Conservation (phyloP, 2,888 invertebrate genomes). For the Euphydryas editha region DNA sequence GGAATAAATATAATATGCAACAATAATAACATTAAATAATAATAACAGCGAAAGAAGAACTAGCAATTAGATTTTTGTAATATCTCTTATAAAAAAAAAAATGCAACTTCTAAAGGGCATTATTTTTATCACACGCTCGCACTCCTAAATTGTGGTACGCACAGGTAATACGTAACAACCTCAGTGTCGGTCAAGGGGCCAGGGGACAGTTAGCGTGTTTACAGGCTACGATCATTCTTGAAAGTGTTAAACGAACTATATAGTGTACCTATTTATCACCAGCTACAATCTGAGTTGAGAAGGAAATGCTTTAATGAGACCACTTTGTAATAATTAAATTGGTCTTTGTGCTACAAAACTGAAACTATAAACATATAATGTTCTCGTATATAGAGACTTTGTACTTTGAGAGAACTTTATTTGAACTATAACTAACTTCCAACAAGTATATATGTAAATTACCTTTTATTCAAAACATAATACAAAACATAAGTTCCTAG, state of each 20-base stretch:
- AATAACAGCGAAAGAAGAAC: too few relatives aligned
- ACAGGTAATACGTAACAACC: conserved; percentile 28
- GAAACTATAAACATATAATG: neutral
- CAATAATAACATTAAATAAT: too few relatives aligned
- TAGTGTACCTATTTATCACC: neutral
- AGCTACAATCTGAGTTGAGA: conserved; percentile 3
- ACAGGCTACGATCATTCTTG: conserved; percentile 31
- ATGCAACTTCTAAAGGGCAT: too few relatives aligned
- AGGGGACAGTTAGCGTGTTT: conserved; percentile 52
- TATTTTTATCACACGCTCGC: neutral
- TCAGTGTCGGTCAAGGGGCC: conserved; percentile 56
- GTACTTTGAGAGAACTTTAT: neutral
- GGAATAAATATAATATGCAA: too few relatives aligned
- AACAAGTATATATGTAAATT: conserved; percentile 3
- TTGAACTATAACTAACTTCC: neutral
- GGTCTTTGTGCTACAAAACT: neutral
- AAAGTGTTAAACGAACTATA: conserved; percentile 24
- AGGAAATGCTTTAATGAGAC: neutral
- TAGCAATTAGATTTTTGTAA: too few relatives aligned
- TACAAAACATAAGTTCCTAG: conserved; percentile 19
- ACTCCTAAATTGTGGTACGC: conserved; percentile 7
- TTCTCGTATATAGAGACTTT: neutral
- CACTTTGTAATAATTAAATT: neutral
- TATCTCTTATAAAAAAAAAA: too few relatives aligned
- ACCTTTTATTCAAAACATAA: conserved; percentile 18